Percentiles rank a stretch among this genome's conserved stretches.
Conservation (phyloP, 1,140 invertebrate genomes). For the Lethocerus indicus region DNA sequence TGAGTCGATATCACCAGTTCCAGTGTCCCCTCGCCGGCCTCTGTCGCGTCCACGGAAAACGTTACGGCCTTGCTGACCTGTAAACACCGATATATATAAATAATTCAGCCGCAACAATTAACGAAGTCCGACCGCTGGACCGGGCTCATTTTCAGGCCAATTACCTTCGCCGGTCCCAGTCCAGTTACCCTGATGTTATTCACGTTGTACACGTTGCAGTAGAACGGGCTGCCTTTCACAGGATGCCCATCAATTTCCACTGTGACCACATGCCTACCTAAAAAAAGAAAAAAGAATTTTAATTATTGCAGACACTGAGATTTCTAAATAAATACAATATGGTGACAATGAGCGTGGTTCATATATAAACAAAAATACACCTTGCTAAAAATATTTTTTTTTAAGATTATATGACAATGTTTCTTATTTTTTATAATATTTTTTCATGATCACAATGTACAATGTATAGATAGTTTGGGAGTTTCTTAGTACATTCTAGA, state of each 20-base stretch:
- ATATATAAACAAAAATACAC: too few relatives aligned
- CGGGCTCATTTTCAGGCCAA: too few relatives aligned
- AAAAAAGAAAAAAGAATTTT: slow-evolving; percentile 19
- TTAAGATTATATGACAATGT: not conserved
- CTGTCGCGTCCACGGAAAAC: slow-evolving; percentile 86
- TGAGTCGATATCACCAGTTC: slow-evolving; percentile 87
- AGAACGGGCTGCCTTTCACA: slow-evolving; percentile 79
- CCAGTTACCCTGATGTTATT: slow-evolving; percentile 67
- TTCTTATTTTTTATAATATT: not conserved
- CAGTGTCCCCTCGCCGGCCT: slow-evolving; percentile 88
- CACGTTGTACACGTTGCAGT: slow-evolving; percentile 84
- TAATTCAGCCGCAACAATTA: too few relatives aligned
- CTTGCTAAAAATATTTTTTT: too few relatives aligned
- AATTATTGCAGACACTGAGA: too few relatives aligned
- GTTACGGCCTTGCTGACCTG: slow-evolving; percentile 65
- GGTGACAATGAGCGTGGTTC: too few relatives aligned
- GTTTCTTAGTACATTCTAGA: too few relatives aligned
- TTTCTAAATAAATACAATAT: too few relatives aligned
- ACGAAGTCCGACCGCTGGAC: too few relatives aligned
- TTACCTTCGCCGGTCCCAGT: slow-evolving; percentile 35
- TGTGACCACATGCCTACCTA: slow-evolving; percentile 62
- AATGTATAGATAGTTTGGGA: too few relatives aligned
- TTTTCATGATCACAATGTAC: not conserved
- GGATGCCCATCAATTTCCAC: slow-evolving; percentile 64
- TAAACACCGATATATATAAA: not conserved